phyloP scores from a whole-genome alignment of 2,113 vertebrate species.

The Fukomys damarensis region DNA sequence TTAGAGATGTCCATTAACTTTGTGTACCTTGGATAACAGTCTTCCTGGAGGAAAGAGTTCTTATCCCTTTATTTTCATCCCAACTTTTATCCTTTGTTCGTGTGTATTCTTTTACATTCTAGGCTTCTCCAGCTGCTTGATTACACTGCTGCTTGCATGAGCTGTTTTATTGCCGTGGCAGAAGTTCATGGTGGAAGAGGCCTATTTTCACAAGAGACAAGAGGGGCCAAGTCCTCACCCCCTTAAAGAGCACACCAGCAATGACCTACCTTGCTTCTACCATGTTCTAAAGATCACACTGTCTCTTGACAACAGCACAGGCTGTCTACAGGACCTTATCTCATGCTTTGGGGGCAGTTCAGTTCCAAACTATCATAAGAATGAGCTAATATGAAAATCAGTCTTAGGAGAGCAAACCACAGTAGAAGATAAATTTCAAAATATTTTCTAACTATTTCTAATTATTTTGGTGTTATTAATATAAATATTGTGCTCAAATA shows the following conservation, averaged over 20 bases:
- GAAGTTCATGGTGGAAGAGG: neutral
- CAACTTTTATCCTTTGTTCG: neutral
- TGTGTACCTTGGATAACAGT: neutral
- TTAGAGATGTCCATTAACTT: neutral
- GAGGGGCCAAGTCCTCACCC: rapidly evolving
- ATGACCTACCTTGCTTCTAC: neutral
- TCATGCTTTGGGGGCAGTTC: neutral
- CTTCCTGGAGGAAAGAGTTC: neutral
- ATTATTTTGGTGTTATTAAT: neutral
- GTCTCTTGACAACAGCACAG: neutral
- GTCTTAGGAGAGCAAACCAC: neutral
- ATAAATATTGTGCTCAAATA: neutral
- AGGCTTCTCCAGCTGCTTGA: neutral
- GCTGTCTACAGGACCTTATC: neutral
- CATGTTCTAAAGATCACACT: neutral
- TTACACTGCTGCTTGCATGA: neutral
- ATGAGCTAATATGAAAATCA: neutral
- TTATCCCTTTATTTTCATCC: neutral
- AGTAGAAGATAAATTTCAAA: neutral
- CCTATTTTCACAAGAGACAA: rapidly evolving
- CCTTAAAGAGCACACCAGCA: neutral
- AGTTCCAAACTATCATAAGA: neutral
- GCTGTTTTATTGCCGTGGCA: neutral
- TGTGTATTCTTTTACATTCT: neutral
- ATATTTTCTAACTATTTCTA: no score